Conservation (phyloP, 1,140 invertebrate genomes). For the Drosophila repleta region DNA sequence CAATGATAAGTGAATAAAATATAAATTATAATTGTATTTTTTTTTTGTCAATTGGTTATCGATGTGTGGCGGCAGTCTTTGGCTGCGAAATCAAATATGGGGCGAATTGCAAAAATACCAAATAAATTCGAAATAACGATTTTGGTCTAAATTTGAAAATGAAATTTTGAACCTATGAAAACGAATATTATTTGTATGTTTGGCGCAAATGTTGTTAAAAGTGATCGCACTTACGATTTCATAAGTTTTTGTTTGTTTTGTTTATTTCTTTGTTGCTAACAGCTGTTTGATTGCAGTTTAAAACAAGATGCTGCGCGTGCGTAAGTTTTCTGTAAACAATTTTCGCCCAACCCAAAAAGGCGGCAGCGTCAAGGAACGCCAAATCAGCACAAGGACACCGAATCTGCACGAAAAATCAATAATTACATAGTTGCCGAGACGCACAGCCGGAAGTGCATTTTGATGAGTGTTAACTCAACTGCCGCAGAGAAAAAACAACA, state of each 20-base stretch:
- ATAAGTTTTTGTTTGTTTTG: not conserved
- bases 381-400: slow-evolving; percentile 73
- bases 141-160: slow-evolving; percentile 1
- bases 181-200: too few relatives aligned
- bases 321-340: slow-evolving; percentile 66
- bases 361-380: slow-evolving; percentile 58
- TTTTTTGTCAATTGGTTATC: not conserved
- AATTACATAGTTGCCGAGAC: slow-evolving; percentile 54
- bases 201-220: not conserved
- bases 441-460: slow-evolving; percentile 73
- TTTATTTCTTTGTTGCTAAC: not conserved
- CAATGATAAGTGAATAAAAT: too few relatives aligned
- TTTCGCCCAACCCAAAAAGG: slow-evolving; percentile 54
- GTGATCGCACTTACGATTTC: too few relatives aligned
- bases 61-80: not conserved
- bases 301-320: slow-evolving; percentile 57
- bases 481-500: slow-evolving; percentile 9
- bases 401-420: slow-evolving; percentile 71
- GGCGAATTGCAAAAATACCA: slow-evolving; percentile 11
- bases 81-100: not conserved
- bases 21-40: not conserved
- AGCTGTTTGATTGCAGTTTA: slow-evolving; percentile 50
- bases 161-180: too few relatives aligned
- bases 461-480: slow-evolving; percentile 38
- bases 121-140: not conserved